These are phyloP conservation scores for Rhadinocentrus ornatus DNA, from an alignment of 2,797 vertebrate species.

Conservation along the genomic window DNA sequence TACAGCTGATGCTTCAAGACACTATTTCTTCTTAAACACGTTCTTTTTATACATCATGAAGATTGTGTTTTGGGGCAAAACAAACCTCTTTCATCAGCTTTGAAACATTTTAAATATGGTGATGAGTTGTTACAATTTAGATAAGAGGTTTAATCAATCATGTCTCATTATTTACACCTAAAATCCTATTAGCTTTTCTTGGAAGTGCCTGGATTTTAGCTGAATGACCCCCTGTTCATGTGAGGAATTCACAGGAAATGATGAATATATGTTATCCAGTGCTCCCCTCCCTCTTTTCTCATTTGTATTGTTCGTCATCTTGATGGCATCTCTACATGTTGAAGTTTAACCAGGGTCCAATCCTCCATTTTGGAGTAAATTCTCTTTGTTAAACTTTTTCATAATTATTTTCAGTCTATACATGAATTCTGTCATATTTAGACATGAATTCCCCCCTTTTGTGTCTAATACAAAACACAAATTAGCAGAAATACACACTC, in stretches of 20 bases:
- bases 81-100: too few species aligned
- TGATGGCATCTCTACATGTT: not conserved
- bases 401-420: slow-evolving; percentile 1
- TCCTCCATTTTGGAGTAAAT: slow-evolving; percentile 35
- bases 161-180: not conserved
- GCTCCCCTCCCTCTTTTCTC: not conserved
- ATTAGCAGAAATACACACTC: slow-evolving; percentile 9
- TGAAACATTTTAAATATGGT: too few species aligned
- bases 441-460: too few species aligned
- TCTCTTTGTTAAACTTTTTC: slow-evolving; percentile 1
- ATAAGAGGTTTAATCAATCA: too few species aligned
- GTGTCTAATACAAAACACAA: slow-evolving; percentile 22
- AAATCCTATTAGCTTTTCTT: not conserved
- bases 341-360: not conserved
- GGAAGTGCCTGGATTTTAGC: not conserved
- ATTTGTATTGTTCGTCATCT: not conserved
- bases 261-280: not conserved
- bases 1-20: not conserved
- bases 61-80: not conserved
- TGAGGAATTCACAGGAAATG: not conserved
- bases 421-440: slow-evolving; percentile 5
- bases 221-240: not conserved
- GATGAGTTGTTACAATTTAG: too few species aligned
- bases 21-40: too few species aligned
- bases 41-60: not conserved